Evolutionary conservation across 2,113 vertebrate genomes (phyloP).

Genomic region (Phyllostomus hastatus): DNA sequence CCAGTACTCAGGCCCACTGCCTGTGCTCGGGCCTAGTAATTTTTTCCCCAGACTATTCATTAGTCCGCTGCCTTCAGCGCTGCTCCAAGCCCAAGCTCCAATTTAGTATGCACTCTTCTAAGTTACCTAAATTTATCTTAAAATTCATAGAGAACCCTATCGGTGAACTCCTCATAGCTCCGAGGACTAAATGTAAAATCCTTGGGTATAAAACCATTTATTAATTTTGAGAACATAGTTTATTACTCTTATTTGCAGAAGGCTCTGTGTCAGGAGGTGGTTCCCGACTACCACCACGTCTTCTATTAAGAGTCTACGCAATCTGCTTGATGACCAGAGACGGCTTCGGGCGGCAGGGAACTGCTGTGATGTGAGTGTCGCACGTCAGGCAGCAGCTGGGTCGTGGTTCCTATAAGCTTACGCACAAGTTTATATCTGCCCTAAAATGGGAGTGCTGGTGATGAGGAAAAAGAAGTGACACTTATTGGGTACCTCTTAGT

Average conservation of each 20-base stretch:
- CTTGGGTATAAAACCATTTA: background rate
- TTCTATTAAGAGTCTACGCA: background rate
- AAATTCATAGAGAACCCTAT: background rate
- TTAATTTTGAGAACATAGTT: background rate
- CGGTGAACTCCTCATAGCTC: background rate
- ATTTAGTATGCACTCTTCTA: background rate
- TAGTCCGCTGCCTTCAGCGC: background rate
- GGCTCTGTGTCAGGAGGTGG: rapidly evolving
- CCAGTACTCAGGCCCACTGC: background rate
- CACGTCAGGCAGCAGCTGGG: background rate
- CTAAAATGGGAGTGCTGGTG: background rate
- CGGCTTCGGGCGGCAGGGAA: background rate
- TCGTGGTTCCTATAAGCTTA: background rate
- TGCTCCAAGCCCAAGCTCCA: background rate
- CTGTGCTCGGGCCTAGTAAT: background rate
- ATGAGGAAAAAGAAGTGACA: background rate
- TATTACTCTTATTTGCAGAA: background rate
- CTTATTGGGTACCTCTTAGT: background rate
- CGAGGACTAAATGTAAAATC: background rate
- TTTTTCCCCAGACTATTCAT: background rate
- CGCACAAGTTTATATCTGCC: background rate
- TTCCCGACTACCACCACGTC: background rate
- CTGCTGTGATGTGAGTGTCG: background rate
- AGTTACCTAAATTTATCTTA: background rate
- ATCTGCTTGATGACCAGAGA: background rate